Percentiles rank a stretch among this genome's conserved stretches.
Evolutionary conservation across 1,140 invertebrate genomes (phyloP).

Genomic region (Triops cancriformis): DNA sequence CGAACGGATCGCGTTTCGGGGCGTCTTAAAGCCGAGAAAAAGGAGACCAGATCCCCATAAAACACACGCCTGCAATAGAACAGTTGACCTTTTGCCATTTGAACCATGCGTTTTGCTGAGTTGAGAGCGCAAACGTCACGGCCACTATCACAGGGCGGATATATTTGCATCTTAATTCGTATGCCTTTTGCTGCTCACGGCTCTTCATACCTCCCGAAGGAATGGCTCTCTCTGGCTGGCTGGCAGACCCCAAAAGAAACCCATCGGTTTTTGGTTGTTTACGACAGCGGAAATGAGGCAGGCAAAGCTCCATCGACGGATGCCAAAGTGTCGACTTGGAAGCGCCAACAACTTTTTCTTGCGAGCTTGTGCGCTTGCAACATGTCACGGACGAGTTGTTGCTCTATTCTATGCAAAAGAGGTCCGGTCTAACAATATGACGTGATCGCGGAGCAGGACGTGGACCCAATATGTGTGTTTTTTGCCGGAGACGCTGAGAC

Average conservation of each 20-base stretch:
- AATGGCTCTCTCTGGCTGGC: neutral
- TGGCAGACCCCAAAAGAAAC: neutral
- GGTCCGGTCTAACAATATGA: neutral
- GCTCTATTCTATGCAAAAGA: conserved; percentile 10
- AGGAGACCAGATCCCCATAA: neutral
- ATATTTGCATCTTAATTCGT: conserved; percentile 11
- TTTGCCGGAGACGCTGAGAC: neutral
- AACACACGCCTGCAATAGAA: conserved; percentile 9
- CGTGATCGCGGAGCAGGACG: neutral
- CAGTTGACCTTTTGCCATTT: conserved; percentile 2
- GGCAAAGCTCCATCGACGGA: conserved; percentile 8
- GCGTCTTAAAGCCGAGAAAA: neutral
- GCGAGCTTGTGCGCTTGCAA: neutral
- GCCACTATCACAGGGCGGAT: conserved; percentile 3
- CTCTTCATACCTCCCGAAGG: neutral
- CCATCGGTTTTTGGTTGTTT: conserved; percentile 1
- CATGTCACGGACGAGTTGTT: neutral
- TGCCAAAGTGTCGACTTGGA: conserved; percentile 9
- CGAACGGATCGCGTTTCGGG: neutral
- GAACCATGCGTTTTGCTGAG: conserved; percentile 2
- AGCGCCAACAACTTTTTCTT: neutral
- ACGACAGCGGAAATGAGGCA: neutral
- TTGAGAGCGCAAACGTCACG: neutral
- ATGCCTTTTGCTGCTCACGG: neutral
- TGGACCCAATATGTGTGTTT: neutral